These are phyloP conservation scores for Mixornis gularis DNA, from an alignment of 2,113 vertebrate genomes.

Conservation along the genomic window DNA sequence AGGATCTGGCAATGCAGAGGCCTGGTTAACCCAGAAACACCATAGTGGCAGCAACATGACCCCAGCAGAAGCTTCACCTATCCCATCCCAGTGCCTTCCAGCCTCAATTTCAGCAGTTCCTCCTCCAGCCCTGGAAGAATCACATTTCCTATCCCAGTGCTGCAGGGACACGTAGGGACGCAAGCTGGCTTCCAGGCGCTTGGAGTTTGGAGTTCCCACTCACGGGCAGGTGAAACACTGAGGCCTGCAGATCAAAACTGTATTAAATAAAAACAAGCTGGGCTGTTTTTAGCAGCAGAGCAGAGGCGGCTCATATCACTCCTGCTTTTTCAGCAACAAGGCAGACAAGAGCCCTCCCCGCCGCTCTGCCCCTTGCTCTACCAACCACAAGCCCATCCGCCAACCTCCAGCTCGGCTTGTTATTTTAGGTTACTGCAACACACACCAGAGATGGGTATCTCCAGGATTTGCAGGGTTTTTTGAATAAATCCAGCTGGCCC, in stretches of 20 bases:
- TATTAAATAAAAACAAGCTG: slow-evolving; percentile 33
- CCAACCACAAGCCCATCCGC: slow-evolving; percentile 22
- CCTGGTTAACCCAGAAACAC: background rate
- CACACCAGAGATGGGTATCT: background rate
- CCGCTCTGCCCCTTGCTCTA: slow-evolving; percentile 23
- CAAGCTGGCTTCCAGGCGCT: background rate
- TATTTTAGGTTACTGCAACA: slow-evolving; percentile 47
- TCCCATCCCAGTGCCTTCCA: background rate
- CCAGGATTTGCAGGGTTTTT: background rate
- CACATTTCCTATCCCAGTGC: background rate
- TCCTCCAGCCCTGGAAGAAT: background rate
- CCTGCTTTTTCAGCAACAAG: slow-evolving; percentile 24
- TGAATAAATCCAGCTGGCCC: background rate
- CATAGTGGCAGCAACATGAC: background rate
- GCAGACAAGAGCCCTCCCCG: slow-evolving; percentile 12
- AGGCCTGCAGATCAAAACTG: slow-evolving; percentile 7
- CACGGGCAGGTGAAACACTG: slow-evolving; percentile 13
- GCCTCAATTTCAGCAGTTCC: background rate
- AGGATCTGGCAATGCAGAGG: background rate
- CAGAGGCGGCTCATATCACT: slow-evolving; percentile 46
- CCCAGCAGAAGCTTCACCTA: background rate
- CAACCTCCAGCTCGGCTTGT: background rate
- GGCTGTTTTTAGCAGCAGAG: slow-evolving; percentile 45
- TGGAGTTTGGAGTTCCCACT: slow-evolving; percentile 5
- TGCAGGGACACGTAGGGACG: background rate